Base-by-base conservation (phyloP, 2,888 invertebrate genomes). In the Andricus curvator region DNA sequence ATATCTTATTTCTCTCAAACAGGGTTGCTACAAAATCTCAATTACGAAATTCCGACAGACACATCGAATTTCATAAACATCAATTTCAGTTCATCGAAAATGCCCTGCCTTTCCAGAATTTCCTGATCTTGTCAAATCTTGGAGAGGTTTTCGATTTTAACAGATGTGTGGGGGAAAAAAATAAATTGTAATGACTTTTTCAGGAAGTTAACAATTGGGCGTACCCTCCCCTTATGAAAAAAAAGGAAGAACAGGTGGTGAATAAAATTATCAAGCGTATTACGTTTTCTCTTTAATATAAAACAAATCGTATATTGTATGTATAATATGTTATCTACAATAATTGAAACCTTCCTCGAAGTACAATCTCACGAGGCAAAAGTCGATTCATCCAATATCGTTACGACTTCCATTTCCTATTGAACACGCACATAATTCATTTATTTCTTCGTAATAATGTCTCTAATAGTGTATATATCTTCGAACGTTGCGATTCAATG, bases 311-410 rank as follows among this genome's bases (percentile, higher is more conserved):
- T 79, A 33, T 80, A 66, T 76, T 80, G 78, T 81, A 80, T 83
- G 77, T 85, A 83, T 85, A 84, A 84, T 81, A 84, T 88, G 85
- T 88, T 92, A 91, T 91, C 85, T 91, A 92, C 91, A 91, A 90
- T 91, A 91, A 91, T 90, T 89, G 88, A 90, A 91, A 90, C 88
- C 89, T 89, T 87, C 86, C 86, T 87, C 86, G 85, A 88, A 89
- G 85, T 84, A 88, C 29, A 74, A 88, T 85, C 85, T 85, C 85
- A 83, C 79, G 86, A 89, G 88, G 86, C 84, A 82, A 79, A 84
- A 81, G 80, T 82, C 82, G 80, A 80, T 70, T 78, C 25, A 74
- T 29, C 48, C 29, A 51, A 29, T 74, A 33, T 33, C 11, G 13
- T 74, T 68, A 6, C n/a, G 48, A 22, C 25, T 29, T 87, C 87